Evolutionary conservation across 2,113 vertebrate genomes (phyloP).

Genomic region (Galbula dea): DNA sequence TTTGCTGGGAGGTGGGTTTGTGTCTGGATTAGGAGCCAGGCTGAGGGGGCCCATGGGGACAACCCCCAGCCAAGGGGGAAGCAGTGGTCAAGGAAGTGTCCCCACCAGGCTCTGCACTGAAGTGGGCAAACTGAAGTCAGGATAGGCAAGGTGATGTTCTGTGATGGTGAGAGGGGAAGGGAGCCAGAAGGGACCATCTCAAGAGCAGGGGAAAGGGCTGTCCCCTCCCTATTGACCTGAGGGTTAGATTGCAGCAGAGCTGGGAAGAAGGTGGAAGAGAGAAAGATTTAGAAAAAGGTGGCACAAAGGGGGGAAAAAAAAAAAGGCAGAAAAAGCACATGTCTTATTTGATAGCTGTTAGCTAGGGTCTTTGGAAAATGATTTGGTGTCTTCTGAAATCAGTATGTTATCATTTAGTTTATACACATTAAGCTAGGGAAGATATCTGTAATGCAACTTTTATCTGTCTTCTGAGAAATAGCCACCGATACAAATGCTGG

Average conservation of each 20-base stretch:
- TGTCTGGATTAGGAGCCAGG: background rate
- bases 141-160: background rate
- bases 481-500: background rate
- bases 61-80: background rate
- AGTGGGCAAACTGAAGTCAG: background rate
- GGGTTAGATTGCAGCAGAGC: background rate
- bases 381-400: background rate
- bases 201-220: background rate
- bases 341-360: background rate
- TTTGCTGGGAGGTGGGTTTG: background rate
- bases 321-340: background rate
- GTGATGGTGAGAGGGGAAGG: background rate
- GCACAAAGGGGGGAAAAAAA: background rate
- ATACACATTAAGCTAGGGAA: background rate
- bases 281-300: background rate
- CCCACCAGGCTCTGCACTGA: background rate
- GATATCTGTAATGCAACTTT: background rate
- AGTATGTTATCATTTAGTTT: background rate
- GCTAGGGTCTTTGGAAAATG: background rate
- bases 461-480: constrained; percentile 16
- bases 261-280: background rate
- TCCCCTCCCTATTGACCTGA: fast-evolving
- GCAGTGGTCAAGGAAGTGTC: too few species aligned
- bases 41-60: background rate
- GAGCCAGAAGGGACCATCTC: background rate